phyloP scores from a whole-genome alignment of 1,140 invertebrate genomes.

The Venturia canescens region DNA sequence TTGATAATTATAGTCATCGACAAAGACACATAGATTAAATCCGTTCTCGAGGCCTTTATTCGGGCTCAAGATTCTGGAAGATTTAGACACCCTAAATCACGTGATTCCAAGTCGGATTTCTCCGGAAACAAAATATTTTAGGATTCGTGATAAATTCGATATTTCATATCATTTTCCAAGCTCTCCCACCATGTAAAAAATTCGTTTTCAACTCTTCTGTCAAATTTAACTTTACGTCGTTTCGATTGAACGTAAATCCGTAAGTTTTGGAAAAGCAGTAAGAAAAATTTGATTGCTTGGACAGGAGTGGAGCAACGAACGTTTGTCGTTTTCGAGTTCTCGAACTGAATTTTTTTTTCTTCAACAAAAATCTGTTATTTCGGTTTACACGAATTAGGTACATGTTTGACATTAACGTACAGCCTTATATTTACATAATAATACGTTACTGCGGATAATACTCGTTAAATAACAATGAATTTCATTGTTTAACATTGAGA shows the following conservation, averaged over 20 bases:
- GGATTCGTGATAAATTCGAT: no score
- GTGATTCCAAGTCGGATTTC: no score
- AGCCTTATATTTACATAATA: constrained; percentile 1
- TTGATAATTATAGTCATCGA: constrained; percentile 21
- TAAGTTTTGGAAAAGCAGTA: no score
- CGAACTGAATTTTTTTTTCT: neutral
- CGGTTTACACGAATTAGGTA: neutral
- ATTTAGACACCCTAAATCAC: neutral
- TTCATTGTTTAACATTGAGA: constrained; percentile 1
- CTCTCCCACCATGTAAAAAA: no score
- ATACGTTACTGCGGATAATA: neutral
- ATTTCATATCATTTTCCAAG: no score
- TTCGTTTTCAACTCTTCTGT: no score
- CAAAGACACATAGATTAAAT: constrained; percentile 28
- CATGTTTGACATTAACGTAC: neutral
- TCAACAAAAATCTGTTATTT: neutral
- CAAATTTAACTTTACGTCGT: no score
- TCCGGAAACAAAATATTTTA: no score
- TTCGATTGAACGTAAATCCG: no score
- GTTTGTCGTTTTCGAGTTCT: neutral
- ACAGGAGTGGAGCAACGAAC: no score
- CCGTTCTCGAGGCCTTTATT: no score
- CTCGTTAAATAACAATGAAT: constrained; percentile 5
- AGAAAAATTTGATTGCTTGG: no score
- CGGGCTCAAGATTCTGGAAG: neutral